Base-by-base conservation (phyloP, 1,140 invertebrate genomes). In the Drosophila sulfurigaster region DNA sequence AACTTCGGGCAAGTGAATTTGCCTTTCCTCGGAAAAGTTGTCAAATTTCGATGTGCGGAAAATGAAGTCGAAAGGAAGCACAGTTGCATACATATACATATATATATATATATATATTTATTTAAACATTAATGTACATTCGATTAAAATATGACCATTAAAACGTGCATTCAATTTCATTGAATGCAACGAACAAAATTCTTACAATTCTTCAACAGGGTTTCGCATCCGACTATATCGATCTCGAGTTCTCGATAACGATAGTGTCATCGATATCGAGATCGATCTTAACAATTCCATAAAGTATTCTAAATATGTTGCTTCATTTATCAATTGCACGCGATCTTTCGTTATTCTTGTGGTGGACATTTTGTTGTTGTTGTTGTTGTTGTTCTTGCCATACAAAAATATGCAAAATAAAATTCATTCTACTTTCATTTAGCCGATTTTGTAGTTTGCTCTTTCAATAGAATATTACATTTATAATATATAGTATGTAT, bases 161-260 rank as follows among this genome's bases (percentile, higher is more conserved):
- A 76, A 64, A 62, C 25, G 45, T 30, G n/a, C 77, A 68, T 68
- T 66, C 81, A 83, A 83, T 83, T 83, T 66, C 10, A 83, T 83
- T 83, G 77, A 80, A 70, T 49, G 72, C 5, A 20, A 48, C 15
- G 38, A 43, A 48, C 51, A 72, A 56, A 54, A 48, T 45, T 45
- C 32, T 51, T 63, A 16, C 64, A 67, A 60, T 67, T 58, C 48
- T 5, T 13, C 16, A 38, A 20, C 16, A 48, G 16, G 46, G 46
- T 43, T 43, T 41, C 16, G 11, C 7, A 20, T 38, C 54, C 54
- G 20, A 11, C 54, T 41, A 20, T 57, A 16, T 43, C 54, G 54
- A 57, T 38, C 10, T 20, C 35, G 51, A 11, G 5, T 10, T 41
- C 3, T 43, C 41, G 41, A 43, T 43, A 25, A 25, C 20, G 35